A percentile compares a stretch with the other conserved stretches of the same genome.
Conservation (phyloP, 2,888 invertebrate genomes). For the Pasiphila rectangulata region DNA sequence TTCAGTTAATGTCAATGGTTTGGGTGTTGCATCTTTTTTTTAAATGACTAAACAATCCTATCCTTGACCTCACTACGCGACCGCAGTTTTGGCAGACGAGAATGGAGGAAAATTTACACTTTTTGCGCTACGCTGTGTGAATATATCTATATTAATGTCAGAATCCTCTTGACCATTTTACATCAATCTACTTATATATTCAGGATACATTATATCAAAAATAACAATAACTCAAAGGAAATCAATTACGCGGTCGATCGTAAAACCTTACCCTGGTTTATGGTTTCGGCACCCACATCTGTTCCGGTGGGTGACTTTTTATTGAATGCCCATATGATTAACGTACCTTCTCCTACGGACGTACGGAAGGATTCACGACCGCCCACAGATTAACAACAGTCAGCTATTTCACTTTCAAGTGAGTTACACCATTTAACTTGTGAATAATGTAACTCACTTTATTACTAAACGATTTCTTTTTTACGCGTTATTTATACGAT, state of each 20-base stretch:
- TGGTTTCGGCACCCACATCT: slow-evolving; percentile 48
- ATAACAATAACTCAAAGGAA: slow-evolving; percentile 37
- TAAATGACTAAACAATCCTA: too few species aligned
- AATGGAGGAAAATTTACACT: too few species aligned
- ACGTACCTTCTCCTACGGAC: slow-evolving; percentile 24
- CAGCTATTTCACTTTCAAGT: not conserved
- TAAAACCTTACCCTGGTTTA: slow-evolving; percentile 50
- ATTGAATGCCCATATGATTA: slow-evolving; percentile 49
- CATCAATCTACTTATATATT: slow-evolving; percentile 1
- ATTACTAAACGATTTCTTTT: too few species aligned
- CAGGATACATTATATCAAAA: slow-evolving; percentile 24
- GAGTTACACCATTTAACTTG: too few species aligned
- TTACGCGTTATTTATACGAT: too few species aligned
- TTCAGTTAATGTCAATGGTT: too few species aligned
- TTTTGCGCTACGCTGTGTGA: too few species aligned
- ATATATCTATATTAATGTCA: too few species aligned
- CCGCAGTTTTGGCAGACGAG: too few species aligned
- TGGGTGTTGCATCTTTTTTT: too few species aligned
- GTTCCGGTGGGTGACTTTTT: slow-evolving; percentile 44
- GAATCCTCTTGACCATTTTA: not conserved
- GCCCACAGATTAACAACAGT: slow-evolving; percentile 9
- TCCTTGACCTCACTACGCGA: too few species aligned
- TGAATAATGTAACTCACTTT: too few species aligned
- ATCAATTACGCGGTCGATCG: slow-evolving; percentile 48
- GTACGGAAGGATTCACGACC: slow-evolving; percentile 36